phyloP scores from a whole-genome alignment of 2,888 invertebrate species.

The Volucella inflata region DNA sequence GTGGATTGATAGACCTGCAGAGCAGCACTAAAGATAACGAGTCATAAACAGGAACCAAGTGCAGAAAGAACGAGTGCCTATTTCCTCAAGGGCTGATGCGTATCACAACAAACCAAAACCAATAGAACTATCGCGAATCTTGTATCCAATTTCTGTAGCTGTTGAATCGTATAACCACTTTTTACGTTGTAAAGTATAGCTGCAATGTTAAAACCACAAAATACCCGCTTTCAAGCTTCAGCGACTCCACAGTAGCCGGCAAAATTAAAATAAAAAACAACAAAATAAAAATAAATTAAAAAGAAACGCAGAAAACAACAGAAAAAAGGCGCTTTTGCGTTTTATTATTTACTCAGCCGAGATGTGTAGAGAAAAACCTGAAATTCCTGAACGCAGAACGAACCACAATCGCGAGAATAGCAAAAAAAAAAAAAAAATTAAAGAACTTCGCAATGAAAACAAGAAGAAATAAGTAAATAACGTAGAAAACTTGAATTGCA shows the following conservation, averaged over 20 bases:
- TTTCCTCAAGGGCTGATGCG: no score
- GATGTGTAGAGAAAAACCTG: slow-evolving; percentile 39
- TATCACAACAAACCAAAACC: neutral
- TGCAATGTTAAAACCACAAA: slow-evolving; percentile 8
- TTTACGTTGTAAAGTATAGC: slow-evolving; percentile 45
- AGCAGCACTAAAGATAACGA: no score
- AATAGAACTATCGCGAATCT: slow-evolving; percentile 39
- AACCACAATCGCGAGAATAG: slow-evolving; percentile 7
- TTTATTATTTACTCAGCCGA: slow-evolving; percentile 53
- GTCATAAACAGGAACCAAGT: no score
- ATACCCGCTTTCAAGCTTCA: neutral
- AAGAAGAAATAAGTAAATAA: slow-evolving; percentile 5
- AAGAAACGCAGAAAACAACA: neutral
- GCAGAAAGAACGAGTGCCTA: no score
- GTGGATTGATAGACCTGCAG: no score
- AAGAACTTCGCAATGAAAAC: slow-evolving; percentile 40
- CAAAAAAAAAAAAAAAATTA: slow-evolving; percentile 25
- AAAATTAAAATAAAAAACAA: slow-evolving; percentile 32
- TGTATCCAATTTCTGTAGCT: slow-evolving; percentile 31
- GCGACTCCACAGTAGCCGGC: slow-evolving; percentile 59
- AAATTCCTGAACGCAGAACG: slow-evolving; percentile 35
- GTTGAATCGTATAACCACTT: slow-evolving; percentile 1
- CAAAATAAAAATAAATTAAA: neutral
- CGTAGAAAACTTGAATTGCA: slow-evolving; percentile 46
- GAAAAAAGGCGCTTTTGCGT: slow-evolving; percentile 51